phyloP scores from a whole-genome alignment of 2,113 vertebrate genomes.

The Sus scrofa region DNA sequence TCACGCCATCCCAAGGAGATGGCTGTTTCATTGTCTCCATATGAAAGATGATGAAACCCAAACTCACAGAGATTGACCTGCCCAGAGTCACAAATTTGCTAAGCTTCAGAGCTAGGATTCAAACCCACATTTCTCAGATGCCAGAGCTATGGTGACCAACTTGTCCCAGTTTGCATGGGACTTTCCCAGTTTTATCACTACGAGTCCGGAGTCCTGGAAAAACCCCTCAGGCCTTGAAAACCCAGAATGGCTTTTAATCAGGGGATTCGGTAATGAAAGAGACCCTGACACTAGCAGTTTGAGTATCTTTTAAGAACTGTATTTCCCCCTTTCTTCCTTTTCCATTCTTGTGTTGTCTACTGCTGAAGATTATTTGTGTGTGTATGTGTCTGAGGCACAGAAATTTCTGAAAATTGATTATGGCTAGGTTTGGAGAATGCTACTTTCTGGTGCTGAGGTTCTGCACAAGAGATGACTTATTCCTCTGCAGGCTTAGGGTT shows the following conservation, averaged over 20 bases:
- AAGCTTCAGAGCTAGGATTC: not conserved
- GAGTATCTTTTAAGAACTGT: not conserved
- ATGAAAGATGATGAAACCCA: not conserved
- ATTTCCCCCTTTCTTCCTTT: not conserved
- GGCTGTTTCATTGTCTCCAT: not conserved
- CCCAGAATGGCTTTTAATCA: too few relatives aligned
- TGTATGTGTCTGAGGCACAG: not conserved
- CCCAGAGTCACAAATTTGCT: too few relatives aligned
- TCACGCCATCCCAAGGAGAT: not conserved
- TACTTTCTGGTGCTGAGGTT: not conserved
- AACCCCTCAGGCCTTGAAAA: not conserved
- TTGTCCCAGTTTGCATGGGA: not conserved
- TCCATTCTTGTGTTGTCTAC: not conserved
- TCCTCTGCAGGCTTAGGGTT: not conserved
- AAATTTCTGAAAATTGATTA: not conserved
- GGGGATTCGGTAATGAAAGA: not conserved
- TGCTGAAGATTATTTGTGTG: not conserved
- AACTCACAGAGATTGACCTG: not conserved
- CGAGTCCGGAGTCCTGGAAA: not conserved
- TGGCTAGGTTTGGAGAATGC: not conserved
- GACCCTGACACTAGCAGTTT: too few relatives aligned
- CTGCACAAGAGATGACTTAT: too few relatives aligned
- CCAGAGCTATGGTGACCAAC: accelerated
- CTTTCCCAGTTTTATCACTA: too few relatives aligned
- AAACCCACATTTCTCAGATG: accelerated